Evolutionary conservation across 92 coral and sea anemone genomes (phyloP).

Genomic region (Zoanthus solanderi): DNA sequence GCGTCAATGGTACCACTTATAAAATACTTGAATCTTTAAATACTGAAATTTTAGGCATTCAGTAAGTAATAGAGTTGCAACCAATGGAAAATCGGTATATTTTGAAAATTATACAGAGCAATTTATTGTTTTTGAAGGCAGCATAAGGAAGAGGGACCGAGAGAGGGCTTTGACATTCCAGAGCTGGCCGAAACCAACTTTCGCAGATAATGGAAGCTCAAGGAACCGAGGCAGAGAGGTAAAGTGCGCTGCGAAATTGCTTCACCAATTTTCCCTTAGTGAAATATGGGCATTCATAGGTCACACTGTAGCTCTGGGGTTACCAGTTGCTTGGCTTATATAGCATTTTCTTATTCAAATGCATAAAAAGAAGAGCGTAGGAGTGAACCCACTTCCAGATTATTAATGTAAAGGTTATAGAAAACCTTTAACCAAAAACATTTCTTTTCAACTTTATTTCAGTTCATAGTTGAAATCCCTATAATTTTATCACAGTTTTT

Average conservation of each 20-base stretch:
- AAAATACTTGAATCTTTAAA: neutral
- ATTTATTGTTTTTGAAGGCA: slow-evolving; percentile 36
- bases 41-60: neutral
- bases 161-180: slow-evolving; percentile 77
- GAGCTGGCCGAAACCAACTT: slow-evolving; percentile 66
- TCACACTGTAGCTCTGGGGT: neutral
- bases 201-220: slow-evolving; percentile 57
- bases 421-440: too few relatives aligned
- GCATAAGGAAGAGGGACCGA: slow-evolving; percentile 67
- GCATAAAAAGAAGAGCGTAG: neutral
- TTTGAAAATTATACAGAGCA: neutral
- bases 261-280: neutral
- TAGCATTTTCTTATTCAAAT: neutral
- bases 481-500: too few relatives aligned
- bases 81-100: neutral
- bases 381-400: neutral
- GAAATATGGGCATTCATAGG: neutral
- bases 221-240: slow-evolving; percentile 56
- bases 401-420: neutral
- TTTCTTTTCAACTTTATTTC: too few relatives aligned
- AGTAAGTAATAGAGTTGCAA: neutral
- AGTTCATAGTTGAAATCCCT: too few relatives aligned
- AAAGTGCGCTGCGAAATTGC: neutral
- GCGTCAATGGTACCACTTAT: too few relatives aligned
- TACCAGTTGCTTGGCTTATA: neutral